Evolutionary conservation across 53 echinoderm and acorn worm genomes (phyloP).

Genomic region (Holothuria scabra): DNA sequence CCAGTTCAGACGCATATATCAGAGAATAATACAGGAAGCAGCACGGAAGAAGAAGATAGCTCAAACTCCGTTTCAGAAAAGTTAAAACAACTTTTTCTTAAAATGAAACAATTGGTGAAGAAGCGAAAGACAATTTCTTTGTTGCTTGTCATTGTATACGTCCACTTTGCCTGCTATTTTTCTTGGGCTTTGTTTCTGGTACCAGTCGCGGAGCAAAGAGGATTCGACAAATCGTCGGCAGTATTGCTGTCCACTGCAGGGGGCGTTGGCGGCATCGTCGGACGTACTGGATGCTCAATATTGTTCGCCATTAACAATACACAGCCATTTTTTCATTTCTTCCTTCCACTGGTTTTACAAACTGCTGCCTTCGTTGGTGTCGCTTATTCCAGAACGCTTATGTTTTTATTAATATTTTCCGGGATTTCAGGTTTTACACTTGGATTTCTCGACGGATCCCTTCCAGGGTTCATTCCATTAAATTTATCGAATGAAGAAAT

Average conservation of each 20-base stretch:
- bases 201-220: background rate
- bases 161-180: constrained; percentile 15
- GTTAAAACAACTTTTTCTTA: background rate
- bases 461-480: constrained; percentile 10
- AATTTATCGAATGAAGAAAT: background rate
- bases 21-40: too few species aligned
- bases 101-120: background rate
- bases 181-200: constrained; percentile 10
- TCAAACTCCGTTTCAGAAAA: background rate
- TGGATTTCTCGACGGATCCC: background rate
- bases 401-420: background rate
- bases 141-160: background rate
- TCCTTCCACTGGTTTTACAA: background rate
- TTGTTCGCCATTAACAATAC: background rate
- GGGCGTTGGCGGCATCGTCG: background rate
- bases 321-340: background rate
- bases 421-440: background rate
- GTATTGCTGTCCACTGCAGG: constrained; percentile 9
- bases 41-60: background rate
- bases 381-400: background rate
- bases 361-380: constrained; percentile 9
- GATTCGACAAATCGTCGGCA: background rate
- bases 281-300: background rate
- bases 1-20: background rate
- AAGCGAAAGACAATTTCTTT: background rate